Base-by-base conservation (phyloP, 2,797 vertebrate genomes). In the Chiroxiphia lanceolata region DNA sequence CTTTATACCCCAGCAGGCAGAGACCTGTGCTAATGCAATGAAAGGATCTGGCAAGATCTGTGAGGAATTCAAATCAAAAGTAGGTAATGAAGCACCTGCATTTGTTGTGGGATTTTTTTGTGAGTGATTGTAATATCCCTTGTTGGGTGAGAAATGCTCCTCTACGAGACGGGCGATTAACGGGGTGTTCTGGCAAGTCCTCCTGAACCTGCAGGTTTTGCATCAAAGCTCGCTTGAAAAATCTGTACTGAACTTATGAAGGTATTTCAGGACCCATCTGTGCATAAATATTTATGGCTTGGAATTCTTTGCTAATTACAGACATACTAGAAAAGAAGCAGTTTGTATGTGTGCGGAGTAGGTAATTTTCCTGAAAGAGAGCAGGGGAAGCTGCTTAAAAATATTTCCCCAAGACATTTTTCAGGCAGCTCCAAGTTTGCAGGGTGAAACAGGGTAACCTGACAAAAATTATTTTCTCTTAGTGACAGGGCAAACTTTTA, bases 31-130 rank as follows among this genome's bases (percentile, higher is more conserved):
- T 54, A 68, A 75, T 86, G 47, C 75, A 75, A 15, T 42, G 54
- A 75, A 42, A 45, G 47, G 44, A 67, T 90, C 94, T 95, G 94
- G 78, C 83, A 92, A 91, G 74, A 54, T 91, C 91, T 89, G 31
- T 77, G 77, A 83, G 77, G 67, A 94, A 91, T 94, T 96, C 36
- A 94, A 94, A 89, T 87, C 80, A 89, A 69, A 94, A 93, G 25
- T 23, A 84, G 71, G 60, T 75, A 93, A 90, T 51, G 60, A 93
- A 96, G 83, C 48, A 90, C 60, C 50, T 93, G 71, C 63, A 71
- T 80, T 82, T 93, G 44, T 63, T 95, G 81, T 78, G 86, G 60
- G 53, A 53, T 48, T 94, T 96, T 67, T 67, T 93, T 0, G 0
- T 0, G 3, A 77, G 34, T 40, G 75, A 61, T 56, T 65, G 53